Base-by-base conservation (phyloP, 1,140 invertebrate species). In the Macrobrachium rosenbergii region DNA sequence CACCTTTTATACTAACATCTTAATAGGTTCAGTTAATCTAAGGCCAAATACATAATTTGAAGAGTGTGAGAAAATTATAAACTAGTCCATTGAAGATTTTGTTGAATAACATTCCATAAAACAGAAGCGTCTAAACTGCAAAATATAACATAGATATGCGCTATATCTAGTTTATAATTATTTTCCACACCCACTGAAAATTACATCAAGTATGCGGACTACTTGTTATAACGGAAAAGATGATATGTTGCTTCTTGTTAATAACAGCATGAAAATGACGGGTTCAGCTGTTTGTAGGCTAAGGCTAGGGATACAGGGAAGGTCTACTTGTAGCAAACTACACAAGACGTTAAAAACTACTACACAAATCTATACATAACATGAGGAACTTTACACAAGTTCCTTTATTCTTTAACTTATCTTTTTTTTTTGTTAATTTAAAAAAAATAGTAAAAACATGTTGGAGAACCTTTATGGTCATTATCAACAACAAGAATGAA, bases 181-280 rank as follows among this genome's bases (percentile, higher is more conserved):
- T 81, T 81, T 67, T 67, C 63, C 78, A 81, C 78, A 64, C 78
- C 64, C 62, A 37, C 78, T n/a, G 78, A 64, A 64, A 63, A 64
- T 64, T 81, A 64, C 63, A 64, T 83, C 82, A 83, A 83, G 82
- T 73, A 83, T 76, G 67, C 82, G 23, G 43, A 43, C 82, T 83
- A 83, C 82, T 83, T 83, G 82, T 83, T 83, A 83, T 76, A 83
- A 76, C 82, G 58, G 69, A 75, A 83, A 62, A 83, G 67, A 83
- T 83, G 82, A 83, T 83, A 83, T 83, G 82, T 83, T 76, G 82
- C 82, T 83, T 83, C 82, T 83, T 83, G 82, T 83, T 83, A 83
- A 83, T 83, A 83, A 83, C 82, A 83, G 82, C 82, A 21, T 60
- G 45, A 83, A 75, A 83, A 72, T 83, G 67, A 83, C 37, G 59